These are phyloP conservation scores for Acrobasis repandana DNA, from an alignment of 2,888 invertebrate genomes.

Conservation along the genomic window DNA sequence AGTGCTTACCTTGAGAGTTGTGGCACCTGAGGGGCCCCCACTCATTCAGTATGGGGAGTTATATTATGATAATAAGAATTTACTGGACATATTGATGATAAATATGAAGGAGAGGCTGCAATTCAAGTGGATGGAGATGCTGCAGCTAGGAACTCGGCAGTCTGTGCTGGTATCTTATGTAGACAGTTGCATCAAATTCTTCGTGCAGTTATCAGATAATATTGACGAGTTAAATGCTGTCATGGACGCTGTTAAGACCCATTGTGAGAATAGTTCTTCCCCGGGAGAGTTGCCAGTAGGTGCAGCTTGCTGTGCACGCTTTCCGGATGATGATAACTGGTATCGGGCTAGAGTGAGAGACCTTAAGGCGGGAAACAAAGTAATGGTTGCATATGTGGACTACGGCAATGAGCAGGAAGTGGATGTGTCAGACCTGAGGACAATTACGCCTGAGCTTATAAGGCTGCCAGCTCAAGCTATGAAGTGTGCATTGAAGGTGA, in stretches of 20 bases:
- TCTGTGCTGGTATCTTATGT: conserved; percentile 85
- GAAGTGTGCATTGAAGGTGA: conserved; percentile 87
- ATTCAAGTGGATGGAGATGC: conserved; percentile 65
- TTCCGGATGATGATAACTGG: conserved; percentile 92
- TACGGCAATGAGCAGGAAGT: conserved; percentile 97
- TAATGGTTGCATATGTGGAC: conserved; percentile 93
- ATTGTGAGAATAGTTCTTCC: conserved; percentile 79
- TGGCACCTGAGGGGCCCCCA: conserved; percentile 86
- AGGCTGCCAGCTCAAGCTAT: conserved; percentile 88
- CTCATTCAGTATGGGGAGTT: conserved; percentile 90
- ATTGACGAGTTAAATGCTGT: conserved; percentile 84
- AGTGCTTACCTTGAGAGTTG: conserved; percentile 85
- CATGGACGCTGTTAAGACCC: conserved; percentile 85
- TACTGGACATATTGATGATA: conserved; percentile 80
- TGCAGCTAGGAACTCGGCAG: conserved; percentile 60
- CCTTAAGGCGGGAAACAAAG: conserved; percentile 79
- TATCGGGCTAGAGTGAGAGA: conserved; percentile 92
- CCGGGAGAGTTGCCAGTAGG: conserved; percentile 80
- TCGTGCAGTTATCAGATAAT: conserved; percentile 86
- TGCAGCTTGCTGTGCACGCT: conserved; percentile 90
- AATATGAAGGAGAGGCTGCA: conserved; percentile 69
- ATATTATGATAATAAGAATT: conserved; percentile 82
- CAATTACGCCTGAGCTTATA: conserved; percentile 85
- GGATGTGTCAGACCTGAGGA: conserved; percentile 80
- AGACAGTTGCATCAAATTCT: conserved; percentile 88